A percentile compares a stretch with the other conserved stretches of the same genome.
Evolutionary conservation across 2,113 vertebrate genomes (phyloP).

Genomic region (Varanus salvator): DNA sequence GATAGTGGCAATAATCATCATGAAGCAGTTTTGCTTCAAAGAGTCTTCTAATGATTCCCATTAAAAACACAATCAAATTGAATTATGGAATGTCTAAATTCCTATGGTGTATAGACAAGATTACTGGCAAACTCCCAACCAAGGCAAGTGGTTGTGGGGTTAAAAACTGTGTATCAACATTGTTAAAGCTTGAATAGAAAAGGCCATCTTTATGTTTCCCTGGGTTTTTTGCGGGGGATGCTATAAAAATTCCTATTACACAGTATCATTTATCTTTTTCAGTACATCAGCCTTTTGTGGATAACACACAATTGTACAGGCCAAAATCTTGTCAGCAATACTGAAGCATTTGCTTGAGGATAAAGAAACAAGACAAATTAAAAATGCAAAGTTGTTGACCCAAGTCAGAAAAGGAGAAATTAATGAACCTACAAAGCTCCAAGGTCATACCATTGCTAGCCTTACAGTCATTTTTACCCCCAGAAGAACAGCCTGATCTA

Average conservation of each 20-base stretch:
- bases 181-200: not conserved
- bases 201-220: not conserved
- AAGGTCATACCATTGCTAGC: not conserved
- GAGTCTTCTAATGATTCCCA: not conserved
- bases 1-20: not conserved
- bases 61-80: conserved; percentile 26
- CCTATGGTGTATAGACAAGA: not conserved
- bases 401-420: not conserved
- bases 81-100: not conserved
- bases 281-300: not conserved
- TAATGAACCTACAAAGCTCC: not conserved
- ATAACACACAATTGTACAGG: conserved; percentile 2
- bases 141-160: not conserved
- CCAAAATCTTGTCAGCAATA: not conserved
- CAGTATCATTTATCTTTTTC: not conserved
- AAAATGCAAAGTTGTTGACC: not conserved
- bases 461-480: too few relatives aligned
- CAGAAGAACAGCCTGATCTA: not conserved
- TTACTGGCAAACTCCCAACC: not conserved
- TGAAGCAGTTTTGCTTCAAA: not conserved
- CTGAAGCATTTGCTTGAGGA: not conserved
- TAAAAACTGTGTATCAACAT: not conserved
- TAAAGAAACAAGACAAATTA: not conserved
- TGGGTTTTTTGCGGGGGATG: not conserved
- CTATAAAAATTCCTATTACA: conserved; percentile 9